A percentile compares a stretch with the other conserved stretches of the same genome.
Evolutionary conservation across 1,140 invertebrate genomes (phyloP).

Genomic region (Rhagoletis zephyria): DNA sequence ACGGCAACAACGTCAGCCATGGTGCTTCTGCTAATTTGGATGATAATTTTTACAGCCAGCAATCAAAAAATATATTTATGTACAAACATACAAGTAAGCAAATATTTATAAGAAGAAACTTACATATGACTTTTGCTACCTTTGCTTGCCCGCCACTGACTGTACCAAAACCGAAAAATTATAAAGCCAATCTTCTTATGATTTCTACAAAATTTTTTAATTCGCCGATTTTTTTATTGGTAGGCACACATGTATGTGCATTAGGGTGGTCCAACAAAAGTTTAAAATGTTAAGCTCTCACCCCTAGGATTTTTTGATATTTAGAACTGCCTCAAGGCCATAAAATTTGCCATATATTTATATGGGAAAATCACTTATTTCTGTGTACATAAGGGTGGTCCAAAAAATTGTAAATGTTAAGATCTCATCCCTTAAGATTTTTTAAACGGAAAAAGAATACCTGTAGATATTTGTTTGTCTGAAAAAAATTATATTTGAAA

Average conservation of each 20-base stretch:
- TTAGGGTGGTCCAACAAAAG: neutral
- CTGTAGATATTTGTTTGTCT: no score
- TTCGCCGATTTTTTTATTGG: constrained; percentile 2
- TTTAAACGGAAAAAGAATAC: no score
- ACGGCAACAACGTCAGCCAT: neutral
- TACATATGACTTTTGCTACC: no score
- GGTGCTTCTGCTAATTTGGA: neutral
- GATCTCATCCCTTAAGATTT: no score
- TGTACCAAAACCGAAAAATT: constrained; percentile 6
- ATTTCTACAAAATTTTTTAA: constrained; percentile 3
- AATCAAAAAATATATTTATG: neutral
- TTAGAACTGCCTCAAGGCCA: no score
- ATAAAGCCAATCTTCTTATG: neutral
- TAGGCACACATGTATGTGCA: neutral
- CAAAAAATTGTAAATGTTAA: no score
- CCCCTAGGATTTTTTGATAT: neutral
- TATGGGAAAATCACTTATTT: no score
- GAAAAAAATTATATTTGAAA: no score
- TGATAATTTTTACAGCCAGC: neutral
- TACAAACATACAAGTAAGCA: neutral
- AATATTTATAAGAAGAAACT: neutral
- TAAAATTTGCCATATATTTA: no score
- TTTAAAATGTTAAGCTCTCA: neutral
- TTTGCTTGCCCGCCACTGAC: neutral
- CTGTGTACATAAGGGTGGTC: no score